Evolutionary conservation across 2,113 vertebrate genomes (phyloP).

Genomic region (Gobiocypris rarus): DNA sequence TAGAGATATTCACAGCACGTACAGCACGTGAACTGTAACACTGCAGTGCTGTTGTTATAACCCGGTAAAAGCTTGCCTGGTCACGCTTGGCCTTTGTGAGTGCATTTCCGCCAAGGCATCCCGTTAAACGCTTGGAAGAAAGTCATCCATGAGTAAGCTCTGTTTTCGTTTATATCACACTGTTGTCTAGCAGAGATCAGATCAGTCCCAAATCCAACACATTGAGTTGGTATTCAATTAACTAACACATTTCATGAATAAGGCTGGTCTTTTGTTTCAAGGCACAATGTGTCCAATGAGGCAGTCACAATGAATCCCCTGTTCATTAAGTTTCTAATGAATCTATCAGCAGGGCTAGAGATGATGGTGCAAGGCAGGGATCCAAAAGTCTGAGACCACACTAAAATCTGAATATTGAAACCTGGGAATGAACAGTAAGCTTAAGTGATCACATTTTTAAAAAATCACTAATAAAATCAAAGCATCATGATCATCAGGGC

Average conservation of each 20-base stretch:
- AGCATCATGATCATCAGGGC: not conserved
- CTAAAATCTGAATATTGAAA: not conserved
- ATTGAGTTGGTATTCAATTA: not conserved
- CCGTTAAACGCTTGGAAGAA: slow-evolving; percentile 12
- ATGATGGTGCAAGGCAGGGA: not conserved
- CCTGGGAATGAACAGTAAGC: not conserved
- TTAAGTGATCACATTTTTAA: not conserved
- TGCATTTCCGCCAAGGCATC: not conserved
- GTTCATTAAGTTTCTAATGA: slow-evolving; percentile 10
- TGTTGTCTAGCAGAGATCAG: not conserved
- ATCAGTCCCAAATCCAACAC: not conserved
- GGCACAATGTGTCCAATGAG: not conserved
- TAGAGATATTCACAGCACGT: not conserved
- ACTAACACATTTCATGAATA: not conserved
- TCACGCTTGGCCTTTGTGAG: slow-evolving; percentile 7
- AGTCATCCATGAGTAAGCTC: not conserved
- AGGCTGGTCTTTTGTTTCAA: not conserved
- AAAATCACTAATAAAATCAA: not conserved
- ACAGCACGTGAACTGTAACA: slow-evolving; percentile 3
- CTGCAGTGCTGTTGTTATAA: not conserved
- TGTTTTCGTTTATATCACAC: slow-evolving; percentile 6
- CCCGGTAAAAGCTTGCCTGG: not conserved
- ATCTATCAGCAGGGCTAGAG: not conserved
- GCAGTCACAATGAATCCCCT: not conserved
- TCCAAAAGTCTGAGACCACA: not conserved